phyloP scores from a whole-genome alignment of 1,140 invertebrate species.

The Drosophila virilis region DNA sequence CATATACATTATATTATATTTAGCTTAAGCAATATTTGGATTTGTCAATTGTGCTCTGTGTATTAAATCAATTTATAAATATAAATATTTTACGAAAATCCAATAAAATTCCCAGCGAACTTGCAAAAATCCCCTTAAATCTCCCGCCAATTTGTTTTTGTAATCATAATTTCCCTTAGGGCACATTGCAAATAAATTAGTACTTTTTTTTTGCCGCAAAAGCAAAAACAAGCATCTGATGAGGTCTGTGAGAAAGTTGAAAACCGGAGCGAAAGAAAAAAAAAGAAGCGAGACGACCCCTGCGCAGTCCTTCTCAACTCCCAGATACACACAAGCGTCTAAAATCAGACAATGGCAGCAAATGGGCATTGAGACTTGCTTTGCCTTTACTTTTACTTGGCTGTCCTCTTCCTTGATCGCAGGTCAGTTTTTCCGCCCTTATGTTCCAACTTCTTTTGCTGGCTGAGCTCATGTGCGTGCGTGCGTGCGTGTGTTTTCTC shows the following conservation, averaged over 20 bases:
- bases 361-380: slow-evolving; percentile 7
- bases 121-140: background rate
- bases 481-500: slow-evolving; percentile 29
- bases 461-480: slow-evolving; percentile 14
- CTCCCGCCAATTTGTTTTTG: background rate
- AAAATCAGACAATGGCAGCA: slow-evolving; percentile 11
- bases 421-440: slow-evolving; percentile 57
- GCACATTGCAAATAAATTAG: no score
- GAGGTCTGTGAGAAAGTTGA: slow-evolving; percentile 32
- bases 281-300: slow-evolving; percentile 14
- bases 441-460: slow-evolving; percentile 17
- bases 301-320: slow-evolving; percentile 16
- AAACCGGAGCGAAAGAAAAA: slow-evolving; percentile 16
- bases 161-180: no score
- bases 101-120: background rate
- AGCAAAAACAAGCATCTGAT: background rate
- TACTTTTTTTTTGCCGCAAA: no score
- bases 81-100: slow-evolving; percentile 16
- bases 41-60: slow-evolving; percentile 42
- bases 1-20: slow-evolving; percentile 29
- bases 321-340: background rate
- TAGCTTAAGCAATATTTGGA: slow-evolving; percentile 35
- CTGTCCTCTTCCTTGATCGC: slow-evolving; percentile 34
- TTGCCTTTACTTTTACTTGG: slow-evolving; percentile 22
- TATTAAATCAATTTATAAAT: slow-evolving; percentile 31